These are phyloP conservation scores for Chascanopsetta lugubris DNA, from an alignment of 2,113 vertebrate species.

Conservation along the genomic window DNA sequence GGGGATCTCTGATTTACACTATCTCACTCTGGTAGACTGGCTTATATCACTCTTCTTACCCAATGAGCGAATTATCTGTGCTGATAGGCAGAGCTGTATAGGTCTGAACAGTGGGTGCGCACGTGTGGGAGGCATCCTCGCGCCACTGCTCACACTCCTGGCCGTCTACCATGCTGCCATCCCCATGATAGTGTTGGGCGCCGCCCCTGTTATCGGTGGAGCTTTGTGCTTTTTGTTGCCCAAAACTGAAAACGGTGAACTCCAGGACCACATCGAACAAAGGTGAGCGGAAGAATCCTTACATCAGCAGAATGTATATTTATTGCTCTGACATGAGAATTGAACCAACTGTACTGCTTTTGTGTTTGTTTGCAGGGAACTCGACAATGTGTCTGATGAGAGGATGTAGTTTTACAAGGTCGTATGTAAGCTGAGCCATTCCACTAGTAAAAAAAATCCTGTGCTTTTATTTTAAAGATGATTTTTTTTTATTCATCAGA, in stretches of 20 bases:
- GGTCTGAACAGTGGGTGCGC: conserved; percentile 84
- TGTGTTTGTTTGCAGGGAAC: neutral
- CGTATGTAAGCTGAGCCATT: too few relatives aligned
- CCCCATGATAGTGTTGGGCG: conserved; percentile 84
- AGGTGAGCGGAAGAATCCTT: conserved; percentile 46
- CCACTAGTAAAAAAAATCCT: too few relatives aligned
- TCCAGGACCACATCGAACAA: conserved; percentile 75
- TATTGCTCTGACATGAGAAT: neutral
- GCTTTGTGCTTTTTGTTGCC: conserved; percentile 82
- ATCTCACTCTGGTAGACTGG: neutral
- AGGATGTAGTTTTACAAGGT: neutral
- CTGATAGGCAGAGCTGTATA: conserved; percentile 83
- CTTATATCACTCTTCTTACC: neutral
- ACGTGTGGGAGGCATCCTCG: conserved; percentile 81
- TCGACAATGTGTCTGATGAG: neutral
- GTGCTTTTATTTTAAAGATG: too few relatives aligned
- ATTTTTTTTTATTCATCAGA: too few relatives aligned
- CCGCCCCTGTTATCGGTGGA: conserved; percentile 68
- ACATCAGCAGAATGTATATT: neutral
- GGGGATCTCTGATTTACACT: too few relatives aligned
- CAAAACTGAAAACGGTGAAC: conserved; percentile 79
- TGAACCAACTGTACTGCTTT: neutral
- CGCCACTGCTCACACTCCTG: conserved; percentile 84
- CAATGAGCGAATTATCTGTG: neutral
- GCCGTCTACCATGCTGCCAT: conserved; percentile 72